Conservation (phyloP, 2,888 invertebrate genomes). For the Apocheima hispidaria region DNA sequence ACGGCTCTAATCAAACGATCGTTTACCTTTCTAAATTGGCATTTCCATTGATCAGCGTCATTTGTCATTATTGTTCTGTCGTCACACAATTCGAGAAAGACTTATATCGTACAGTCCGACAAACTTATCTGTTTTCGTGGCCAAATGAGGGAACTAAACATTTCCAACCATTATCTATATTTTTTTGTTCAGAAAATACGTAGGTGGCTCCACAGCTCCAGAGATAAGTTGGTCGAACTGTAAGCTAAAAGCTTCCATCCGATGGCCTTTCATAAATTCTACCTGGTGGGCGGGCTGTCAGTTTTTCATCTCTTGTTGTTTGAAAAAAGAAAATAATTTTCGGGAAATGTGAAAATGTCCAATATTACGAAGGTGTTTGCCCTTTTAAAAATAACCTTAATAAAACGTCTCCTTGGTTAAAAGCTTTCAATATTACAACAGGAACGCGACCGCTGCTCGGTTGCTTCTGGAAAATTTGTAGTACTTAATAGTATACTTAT, state of each 20-base stretch:
- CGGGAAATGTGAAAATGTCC: constrained; percentile 9
- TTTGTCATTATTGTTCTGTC: constrained; percentile 28
- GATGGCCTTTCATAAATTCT: constrained; percentile 17
- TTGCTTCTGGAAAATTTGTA: background rate
- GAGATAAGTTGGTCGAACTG: background rate
- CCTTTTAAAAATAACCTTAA: constrained; percentile 16
- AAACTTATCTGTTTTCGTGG: too few relatives aligned
- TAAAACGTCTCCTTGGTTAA: constrained; percentile 15
- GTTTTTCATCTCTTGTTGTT: constrained; percentile 16
- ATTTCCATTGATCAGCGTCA: constrained; percentile 14
- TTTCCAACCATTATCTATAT: background rate
- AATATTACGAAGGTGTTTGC: constrained; percentile 1
- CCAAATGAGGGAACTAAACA: background rate
- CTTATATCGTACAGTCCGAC: background rate
- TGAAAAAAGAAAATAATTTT: constrained; percentile 18
- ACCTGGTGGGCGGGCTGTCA: constrained; percentile 13
- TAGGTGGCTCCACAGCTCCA: background rate
- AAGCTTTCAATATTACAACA: constrained; percentile 16
- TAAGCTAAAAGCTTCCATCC: constrained; percentile 13
- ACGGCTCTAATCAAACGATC: constrained; percentile 24
- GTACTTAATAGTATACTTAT: too few relatives aligned
- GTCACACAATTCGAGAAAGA: background rate
- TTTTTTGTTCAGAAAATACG: background rate
- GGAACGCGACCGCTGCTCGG: background rate
- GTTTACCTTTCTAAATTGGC: constrained; percentile 21